These are phyloP conservation scores for Rallus crepitans DNA, from an alignment of 2,797 vertebrate species.

Conservation along the genomic window DNA sequence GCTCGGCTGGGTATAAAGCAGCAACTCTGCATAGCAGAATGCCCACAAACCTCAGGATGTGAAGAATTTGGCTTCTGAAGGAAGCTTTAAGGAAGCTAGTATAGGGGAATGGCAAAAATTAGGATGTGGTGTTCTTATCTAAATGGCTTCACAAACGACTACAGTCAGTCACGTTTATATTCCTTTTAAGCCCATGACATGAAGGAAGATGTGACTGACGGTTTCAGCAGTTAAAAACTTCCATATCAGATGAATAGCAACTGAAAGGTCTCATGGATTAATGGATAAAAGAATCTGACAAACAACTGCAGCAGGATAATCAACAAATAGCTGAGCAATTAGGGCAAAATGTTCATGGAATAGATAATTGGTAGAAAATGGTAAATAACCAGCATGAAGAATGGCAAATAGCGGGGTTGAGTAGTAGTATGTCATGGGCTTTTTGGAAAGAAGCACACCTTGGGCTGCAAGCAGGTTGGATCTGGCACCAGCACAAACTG, in stretches of 20 bases:
- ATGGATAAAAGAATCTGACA: constrained; percentile 24
- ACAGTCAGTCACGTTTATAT: neutral
- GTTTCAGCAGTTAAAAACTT: neutral
- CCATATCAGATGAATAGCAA: neutral
- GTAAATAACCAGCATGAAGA: constrained; percentile 25
- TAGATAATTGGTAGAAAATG: constrained; percentile 23
- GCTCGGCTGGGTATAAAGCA: neutral
- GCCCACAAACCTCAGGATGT: neutral
- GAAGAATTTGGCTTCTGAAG: neutral
- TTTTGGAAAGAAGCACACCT: neutral
- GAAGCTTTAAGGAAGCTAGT: neutral
- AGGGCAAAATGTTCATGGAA: constrained; percentile 8
- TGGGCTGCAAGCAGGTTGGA: neutral
- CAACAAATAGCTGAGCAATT: constrained; percentile 50
- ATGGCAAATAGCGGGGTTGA: neutral
- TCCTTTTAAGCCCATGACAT: neutral
- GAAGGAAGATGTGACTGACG: neutral
- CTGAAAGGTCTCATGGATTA: constrained; percentile 47
- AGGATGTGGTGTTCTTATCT: neutral
- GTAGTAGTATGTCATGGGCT: neutral
- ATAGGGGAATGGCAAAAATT: neutral
- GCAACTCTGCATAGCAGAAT: neutral
- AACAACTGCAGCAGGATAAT: constrained; percentile 9
- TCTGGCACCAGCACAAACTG: neutral
- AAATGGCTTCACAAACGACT: neutral